Base-by-base conservation (phyloP, 2,113 vertebrate species). In the Heterochromis multidens region DNA sequence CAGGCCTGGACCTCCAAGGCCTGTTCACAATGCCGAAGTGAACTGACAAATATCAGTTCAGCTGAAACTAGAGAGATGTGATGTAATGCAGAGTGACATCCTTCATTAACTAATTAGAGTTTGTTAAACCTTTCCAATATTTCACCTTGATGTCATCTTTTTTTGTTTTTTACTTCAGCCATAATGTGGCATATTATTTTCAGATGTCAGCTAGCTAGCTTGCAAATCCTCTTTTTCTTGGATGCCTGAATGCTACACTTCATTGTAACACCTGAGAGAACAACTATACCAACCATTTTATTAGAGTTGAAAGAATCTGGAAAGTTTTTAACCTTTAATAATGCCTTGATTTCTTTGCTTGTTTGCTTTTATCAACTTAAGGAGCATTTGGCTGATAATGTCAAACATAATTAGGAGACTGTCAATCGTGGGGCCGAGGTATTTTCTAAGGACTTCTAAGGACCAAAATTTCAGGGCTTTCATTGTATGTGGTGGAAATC, bases 291-390 rank as follows among this genome's bases (percentile, higher is more conserved):
- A 43, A 13, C n/a, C n/a, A n/a, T n/a, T n/a, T 43, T 43, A 43
- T 43, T 13, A 13, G 11, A 13, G 12, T 43, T 43, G 40, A 43
- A 4, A 43, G 12, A 43, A 13, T 13, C 40, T 43, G 11, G 40
- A 43, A 11, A 13, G 12, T 43, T 43, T 37, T 65, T 40, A 40
- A 23, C 23, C 35, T 25, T 67, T 67, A 25, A 67, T 7, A n/a
- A 23, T 67, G 35, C 62, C 23, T n/a, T 67, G 62, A 35, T 67
- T 37, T 16, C 33, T 21, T 23, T 63, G 25, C 37, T 67, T 43
- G 35, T 67, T 40, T 0, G 33, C 33, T 46, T 0, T 0, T 4
- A 16, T 21, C n/a, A 43, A 25, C n/a, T 67, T 67, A 43, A 25
- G n/a, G n/a, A 67, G n/a, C 35, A 43, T 67, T 67, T 67, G 63